Percentiles rank a stretch among this genome's conserved stretches.
Evolutionary conservation across 2,797 vertebrate species (phyloP).

Genomic region (Enteromius trimaculatus): DNA sequence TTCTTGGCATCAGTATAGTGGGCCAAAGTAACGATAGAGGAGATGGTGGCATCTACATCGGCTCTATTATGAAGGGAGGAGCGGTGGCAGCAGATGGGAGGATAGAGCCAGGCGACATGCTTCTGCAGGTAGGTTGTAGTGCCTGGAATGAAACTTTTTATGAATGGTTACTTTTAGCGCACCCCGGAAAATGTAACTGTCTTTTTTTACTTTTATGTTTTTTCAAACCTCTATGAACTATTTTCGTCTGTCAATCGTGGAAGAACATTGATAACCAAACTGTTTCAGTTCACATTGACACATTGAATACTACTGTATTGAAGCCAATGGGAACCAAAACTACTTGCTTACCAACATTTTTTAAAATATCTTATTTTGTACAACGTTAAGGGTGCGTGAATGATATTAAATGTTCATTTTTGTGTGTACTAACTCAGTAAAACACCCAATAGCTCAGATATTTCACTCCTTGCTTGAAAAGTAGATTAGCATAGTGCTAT

Average conservation of each 20-base stretch:
- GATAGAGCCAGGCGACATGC: slow-evolving; percentile 89
- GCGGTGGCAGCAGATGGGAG: slow-evolving; percentile 86
- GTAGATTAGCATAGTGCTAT: slow-evolving; percentile 21
- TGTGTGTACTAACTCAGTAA: not conserved
- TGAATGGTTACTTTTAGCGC: not conserved
- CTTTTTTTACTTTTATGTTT: not conserved
- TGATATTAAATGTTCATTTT: not conserved
- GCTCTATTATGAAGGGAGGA: slow-evolving; percentile 91
- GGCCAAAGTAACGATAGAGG: slow-evolving; percentile 90
- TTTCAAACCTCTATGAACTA: not conserved
- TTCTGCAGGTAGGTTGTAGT: slow-evolving; percentile 78
- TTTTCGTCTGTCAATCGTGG: not conserved
- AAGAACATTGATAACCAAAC: not conserved
- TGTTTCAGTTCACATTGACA: not conserved
- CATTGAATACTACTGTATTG: not conserved
- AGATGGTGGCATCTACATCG: slow-evolving; percentile 88
- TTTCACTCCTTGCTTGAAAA: not conserved
- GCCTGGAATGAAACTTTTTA: not conserved
- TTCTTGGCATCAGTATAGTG: slow-evolving; percentile 90
- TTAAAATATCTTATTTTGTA: slow-evolving; percentile 2
- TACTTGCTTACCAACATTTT: not conserved
- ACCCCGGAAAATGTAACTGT: not conserved
- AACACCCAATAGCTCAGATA: not conserved
- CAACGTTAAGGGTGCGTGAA: not conserved
- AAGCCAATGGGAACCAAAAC: not conserved